Conservation (phyloP, 1,140 invertebrate species). For the Spodoptera frugiperda region DNA sequence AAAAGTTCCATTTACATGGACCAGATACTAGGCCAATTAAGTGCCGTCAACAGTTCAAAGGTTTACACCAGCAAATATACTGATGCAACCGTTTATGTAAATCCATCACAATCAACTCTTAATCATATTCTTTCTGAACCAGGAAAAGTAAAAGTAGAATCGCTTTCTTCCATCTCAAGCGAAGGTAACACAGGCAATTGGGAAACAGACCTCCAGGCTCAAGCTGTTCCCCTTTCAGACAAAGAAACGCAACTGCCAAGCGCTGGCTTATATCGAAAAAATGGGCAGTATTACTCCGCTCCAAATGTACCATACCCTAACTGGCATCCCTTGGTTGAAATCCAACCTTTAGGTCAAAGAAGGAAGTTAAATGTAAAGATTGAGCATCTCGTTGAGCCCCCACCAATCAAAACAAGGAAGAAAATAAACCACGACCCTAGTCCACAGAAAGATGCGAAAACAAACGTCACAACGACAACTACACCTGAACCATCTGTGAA, state of each 20-base stretch:
- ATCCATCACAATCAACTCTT: too few species aligned
- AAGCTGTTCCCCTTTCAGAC: background rate
- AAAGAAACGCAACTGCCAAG: background rate
- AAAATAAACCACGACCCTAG: too few species aligned
- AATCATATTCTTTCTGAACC: background rate
- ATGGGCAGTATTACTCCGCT: background rate
- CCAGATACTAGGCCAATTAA: constrained; percentile 3
- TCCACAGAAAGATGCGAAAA: background rate
- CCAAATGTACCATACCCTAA: background rate
- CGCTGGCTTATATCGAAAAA: background rate
- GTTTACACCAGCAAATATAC: background rate
- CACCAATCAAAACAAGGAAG: background rate
- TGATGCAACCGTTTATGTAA: too few species aligned
- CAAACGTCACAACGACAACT: background rate
- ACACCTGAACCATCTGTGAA: background rate
- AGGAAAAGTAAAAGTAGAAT: background rate
- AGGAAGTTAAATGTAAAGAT: background rate
- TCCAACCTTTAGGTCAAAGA: background rate
- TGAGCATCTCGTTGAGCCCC: background rate
- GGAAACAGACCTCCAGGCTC: background rate
- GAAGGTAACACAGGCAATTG: background rate
- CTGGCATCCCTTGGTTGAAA: background rate
- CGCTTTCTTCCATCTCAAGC: background rate
- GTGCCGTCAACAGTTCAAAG: background rate
- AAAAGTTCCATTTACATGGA: constrained; percentile 8